Conservation (phyloP, 2,113 vertebrate species). For the Cephalopterus ornatus region DNA sequence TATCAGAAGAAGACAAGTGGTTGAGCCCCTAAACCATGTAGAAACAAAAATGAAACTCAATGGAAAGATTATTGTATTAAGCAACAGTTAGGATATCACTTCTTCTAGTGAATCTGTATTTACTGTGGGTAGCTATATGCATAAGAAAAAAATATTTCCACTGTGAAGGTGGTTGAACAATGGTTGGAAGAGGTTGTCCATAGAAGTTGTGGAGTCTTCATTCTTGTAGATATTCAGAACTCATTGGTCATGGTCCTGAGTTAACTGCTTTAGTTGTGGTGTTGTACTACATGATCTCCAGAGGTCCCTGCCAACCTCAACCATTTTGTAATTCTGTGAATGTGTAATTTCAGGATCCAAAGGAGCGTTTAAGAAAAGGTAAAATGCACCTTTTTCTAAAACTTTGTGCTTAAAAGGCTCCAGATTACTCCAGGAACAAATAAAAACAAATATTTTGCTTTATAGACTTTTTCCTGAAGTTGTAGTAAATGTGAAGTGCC, state of each 20-base stretch:
- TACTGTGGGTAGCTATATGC: neutral
- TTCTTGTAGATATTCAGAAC: neutral
- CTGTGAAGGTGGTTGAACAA: neutral
- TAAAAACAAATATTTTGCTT: neutral
- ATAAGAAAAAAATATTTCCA: neutral
- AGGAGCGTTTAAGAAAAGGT: neutral
- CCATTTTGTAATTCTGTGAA: neutral
- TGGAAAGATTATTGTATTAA: neutral
- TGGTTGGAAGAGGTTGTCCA: neutral
- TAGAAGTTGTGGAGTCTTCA: neutral
- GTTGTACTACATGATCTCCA: neutral
- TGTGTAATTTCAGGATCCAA: neutral
- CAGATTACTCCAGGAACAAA: neutral
- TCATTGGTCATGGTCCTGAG: fast-evolving
- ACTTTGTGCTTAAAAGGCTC: neutral
- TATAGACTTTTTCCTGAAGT: neutral
- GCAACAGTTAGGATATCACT: neutral
- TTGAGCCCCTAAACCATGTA: neutral
- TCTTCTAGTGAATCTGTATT: neutral
- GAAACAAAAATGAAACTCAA: neutral
- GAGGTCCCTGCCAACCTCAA: neutral
- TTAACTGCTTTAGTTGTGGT: neutral
- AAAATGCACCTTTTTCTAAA: neutral
- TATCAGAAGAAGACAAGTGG: neutral
- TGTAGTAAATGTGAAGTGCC: neutral